Evolutionary conservation across 1,140 invertebrate species (phyloP), one percentile per base, ranked within the genome.

Genomic region (Drosophila bipectinata): DNA sequence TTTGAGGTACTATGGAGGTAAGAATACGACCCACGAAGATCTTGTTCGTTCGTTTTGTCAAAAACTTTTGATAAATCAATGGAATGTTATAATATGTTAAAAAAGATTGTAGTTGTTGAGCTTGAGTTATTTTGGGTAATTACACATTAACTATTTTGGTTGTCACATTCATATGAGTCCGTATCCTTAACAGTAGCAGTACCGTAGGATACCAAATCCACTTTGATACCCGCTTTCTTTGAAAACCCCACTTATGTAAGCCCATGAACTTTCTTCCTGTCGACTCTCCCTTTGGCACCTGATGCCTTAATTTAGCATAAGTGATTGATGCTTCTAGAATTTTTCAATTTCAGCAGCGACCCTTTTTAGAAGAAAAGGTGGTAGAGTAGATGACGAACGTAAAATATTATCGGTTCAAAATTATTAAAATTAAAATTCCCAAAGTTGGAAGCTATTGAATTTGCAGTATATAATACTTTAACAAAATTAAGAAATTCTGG

Each of bases 221-320:
- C 15, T 32, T 18, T 5, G 12, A 12, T 26, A 15, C 32, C 15
- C 9, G n/a, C 10, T 44, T 44, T 6, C 41, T 18, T 14, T 14
- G 18, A 18, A 18, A 44, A 7, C 14, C 14, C 41, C 14, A 44
- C 5, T 18, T 9, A 21, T 21, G 21, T 21, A 44, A 44, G 7
- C 30, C 10, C 51, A 21, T 30, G 1, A 63, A 39, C 49, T 30
- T 30, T 39, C 32, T 15, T 24, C 15, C 26, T 47, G 7, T 3
- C 45, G 32, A 15, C 28, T 24, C 57, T 21, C 45, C 59, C 30
- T 44, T 49, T 34, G 32, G 21, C 58, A 37, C 30, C 30, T 48
- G 72, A 68, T 81, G 62, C 49, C 78, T 81, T 81, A 56, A 81
- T 81, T 81, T 73, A 63, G 59, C 57, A 48, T 73, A 77, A 81